Conservation (phyloP, 2,113 vertebrate species). For the Stercorarius parasiticus region DNA sequence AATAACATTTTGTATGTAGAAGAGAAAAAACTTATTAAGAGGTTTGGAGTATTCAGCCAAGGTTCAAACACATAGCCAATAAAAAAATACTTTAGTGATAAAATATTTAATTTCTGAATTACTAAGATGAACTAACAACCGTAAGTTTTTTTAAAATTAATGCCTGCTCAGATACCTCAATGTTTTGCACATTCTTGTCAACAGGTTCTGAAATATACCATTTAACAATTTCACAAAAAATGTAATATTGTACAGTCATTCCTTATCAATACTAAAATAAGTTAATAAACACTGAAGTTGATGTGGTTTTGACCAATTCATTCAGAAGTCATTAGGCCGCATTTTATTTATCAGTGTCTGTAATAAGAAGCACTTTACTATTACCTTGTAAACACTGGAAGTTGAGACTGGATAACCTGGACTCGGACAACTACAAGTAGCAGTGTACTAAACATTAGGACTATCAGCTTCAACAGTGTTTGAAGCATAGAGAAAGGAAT, state of each 20-base stretch:
- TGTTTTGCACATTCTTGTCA: not conserved
- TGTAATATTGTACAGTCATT: not conserved
- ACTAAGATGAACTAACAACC: not conserved
- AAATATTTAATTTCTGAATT: not conserved
- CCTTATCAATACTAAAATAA: not conserved
- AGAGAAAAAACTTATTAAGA: not conserved
- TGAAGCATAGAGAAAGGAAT: constrained; percentile 92
- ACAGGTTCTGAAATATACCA: not conserved
- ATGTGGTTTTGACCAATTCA: not conserved
- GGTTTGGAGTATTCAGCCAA: not conserved
- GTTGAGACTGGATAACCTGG: constrained; percentile 96
- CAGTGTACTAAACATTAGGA: constrained; percentile 93
- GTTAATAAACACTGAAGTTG: not conserved
- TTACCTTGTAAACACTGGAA: constrained; percentile 98
- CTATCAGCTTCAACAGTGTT: constrained; percentile 92
- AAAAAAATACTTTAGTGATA: not conserved
- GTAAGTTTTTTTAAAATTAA: not conserved
- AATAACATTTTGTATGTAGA: not conserved
- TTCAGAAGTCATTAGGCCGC: not conserved
- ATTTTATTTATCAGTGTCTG: not conserved
- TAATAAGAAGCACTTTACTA: not conserved
- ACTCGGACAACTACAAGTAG: constrained; percentile 94
- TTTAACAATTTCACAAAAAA: not conserved
- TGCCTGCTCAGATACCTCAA: not conserved
- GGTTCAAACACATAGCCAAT: not conserved